A percentile compares a stretch with the other conserved stretches of the same genome.
phyloP scores from a whole-genome alignment of 2,888 invertebrate genomes.

The Drosophila ustulata region DNA sequence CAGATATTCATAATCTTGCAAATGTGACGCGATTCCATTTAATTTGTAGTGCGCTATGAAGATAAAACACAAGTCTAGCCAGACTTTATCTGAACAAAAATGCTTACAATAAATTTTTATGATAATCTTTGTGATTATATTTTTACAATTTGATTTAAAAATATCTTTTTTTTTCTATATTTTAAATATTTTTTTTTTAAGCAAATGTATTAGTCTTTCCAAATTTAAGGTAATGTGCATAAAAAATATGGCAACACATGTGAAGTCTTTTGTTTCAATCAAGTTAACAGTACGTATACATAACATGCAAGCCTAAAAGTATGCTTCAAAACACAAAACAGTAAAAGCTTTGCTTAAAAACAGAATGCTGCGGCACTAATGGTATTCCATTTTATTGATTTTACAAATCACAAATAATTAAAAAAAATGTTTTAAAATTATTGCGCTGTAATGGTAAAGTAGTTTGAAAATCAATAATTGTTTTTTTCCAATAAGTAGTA shows the following conservation, averaged over 20 bases:
- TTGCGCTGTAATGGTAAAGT: too few relatives aligned
- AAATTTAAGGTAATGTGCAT: too few relatives aligned
- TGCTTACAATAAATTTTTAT: neutral
- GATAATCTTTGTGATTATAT: neutral
- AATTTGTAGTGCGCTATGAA: neutral
- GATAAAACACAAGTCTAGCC: neutral
- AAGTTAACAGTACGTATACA: neutral
- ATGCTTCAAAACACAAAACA: conserved; percentile 29
- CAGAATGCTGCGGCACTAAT: neutral
- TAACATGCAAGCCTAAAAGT: conserved; percentile 40
- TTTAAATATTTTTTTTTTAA: neutral
- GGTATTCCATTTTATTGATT: neutral
- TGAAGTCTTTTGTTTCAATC: neutral
- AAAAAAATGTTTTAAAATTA: neutral
- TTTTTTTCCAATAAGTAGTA: too few relatives aligned
- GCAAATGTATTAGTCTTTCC: too few relatives aligned
- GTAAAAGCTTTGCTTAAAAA: neutral
- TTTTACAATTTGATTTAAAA: too few relatives aligned
- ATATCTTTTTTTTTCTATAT: too few relatives aligned
- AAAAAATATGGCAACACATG: neutral
- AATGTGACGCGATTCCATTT: neutral
- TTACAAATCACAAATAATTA: neutral
- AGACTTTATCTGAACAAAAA: neutral
- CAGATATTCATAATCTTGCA: neutral
- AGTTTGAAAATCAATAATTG: too few relatives aligned